Evolutionary conservation across 1,140 invertebrate species (phyloP).

Genomic region (Vanessa atalanta): DNA sequence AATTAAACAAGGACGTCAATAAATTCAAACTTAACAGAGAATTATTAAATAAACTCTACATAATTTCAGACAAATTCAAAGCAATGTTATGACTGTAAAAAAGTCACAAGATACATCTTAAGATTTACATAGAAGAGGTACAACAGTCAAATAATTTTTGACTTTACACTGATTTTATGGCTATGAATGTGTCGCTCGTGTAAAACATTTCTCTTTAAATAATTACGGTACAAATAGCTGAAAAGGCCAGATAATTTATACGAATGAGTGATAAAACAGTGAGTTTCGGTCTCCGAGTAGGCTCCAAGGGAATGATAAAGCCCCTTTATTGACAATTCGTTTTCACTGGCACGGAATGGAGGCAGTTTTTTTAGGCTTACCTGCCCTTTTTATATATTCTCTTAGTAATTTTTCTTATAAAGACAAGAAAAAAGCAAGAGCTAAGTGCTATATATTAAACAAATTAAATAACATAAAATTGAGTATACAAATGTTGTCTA

Average conservation of each 20-base stretch:
- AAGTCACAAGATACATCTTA: no score
- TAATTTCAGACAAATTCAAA: no score
- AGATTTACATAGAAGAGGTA: no score
- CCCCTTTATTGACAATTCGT: constrained; percentile 52
- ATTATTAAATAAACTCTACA: no score
- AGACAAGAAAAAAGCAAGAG: not conserved
- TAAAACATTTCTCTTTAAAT: not conserved
- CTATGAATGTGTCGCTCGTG: not conserved
- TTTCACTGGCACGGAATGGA: constrained; percentile 42
- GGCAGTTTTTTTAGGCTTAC: constrained; percentile 22
- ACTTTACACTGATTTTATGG: not conserved
- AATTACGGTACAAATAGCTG: constrained; percentile 3
- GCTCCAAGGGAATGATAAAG: constrained; percentile 38
- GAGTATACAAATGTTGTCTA: no score
- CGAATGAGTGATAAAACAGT: constrained; percentile 33
- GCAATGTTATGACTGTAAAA: no score
- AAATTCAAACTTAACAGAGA: no score
- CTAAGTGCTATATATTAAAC: not conserved
- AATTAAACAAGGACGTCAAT: no score
- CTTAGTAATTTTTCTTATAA: constrained; percentile 3
- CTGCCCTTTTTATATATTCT: constrained; percentile 12
- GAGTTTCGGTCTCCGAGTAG: constrained; percentile 30
- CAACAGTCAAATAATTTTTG: not conserved
- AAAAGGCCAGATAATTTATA: constrained; percentile 29
- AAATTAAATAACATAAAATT: not conserved